Evolutionary conservation across 2,888 invertebrate species (phyloP), one percentile per base, ranked within the genome.

Genomic region (Clepsis dumicolana): DNA sequence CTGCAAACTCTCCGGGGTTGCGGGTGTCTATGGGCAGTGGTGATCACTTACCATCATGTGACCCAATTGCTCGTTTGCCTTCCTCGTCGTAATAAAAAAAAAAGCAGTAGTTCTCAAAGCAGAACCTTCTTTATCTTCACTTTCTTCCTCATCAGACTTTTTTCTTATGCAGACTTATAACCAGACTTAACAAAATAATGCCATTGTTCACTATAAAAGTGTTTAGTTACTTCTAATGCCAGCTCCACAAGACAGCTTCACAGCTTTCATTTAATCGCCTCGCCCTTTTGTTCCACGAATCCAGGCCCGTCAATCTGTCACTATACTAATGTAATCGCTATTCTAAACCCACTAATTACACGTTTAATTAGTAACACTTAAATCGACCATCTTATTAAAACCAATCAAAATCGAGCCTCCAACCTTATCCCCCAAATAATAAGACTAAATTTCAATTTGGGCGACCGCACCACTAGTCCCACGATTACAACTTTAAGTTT

Each of bases 341-440:
- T 68, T 68, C 57, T 38, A 59, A 64, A 38, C 53, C 63, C 67
- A 57, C 67, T 61, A 61, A 68, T 68, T 68, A 68, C 44, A 68
- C 68, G 68, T 68, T 64, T 68, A 63, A 68, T 68, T 68, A 68
- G 63, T 59, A 63, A 64, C 68, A 68, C 68, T 68, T 53, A 56
- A 62, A 21, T 25, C 29, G 27, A 44, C 52, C 24, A 32, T 52
- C 38, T 16, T 52, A 29, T 21, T 12, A 41, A 53, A 41, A 16
- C 18, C 12, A 2, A 21, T 7, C 7, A 18, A 32, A 57, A 44
- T n/a, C 12, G 16, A 35, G 41, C n/a, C 18, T 18, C 2, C 29
- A 52, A 41, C 41, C 41, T 18, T 64, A 59, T 44, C 12, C 14
- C 0, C 7, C 18, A 1, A 25, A 52, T 1, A 53, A 68, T 57